Evolutionary conservation across 2,888 invertebrate species (phyloP).

Genomic region (Zonitis immaculata): DNA sequence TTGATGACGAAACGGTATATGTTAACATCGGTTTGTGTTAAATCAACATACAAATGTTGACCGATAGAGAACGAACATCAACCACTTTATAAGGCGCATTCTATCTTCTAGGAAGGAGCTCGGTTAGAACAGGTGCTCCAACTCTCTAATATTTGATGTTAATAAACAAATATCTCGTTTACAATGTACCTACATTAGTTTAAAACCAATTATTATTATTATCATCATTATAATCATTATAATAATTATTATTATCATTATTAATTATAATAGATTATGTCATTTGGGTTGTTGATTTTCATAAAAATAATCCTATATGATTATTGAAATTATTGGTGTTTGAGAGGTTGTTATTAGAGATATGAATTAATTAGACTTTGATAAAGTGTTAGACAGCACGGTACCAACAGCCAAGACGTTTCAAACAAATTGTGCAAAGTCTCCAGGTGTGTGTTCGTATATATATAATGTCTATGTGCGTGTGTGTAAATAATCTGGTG

Average conservation of each 20-base stretch:
- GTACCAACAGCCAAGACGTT: slow-evolving; percentile 19
- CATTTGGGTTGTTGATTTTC: too few species aligned
- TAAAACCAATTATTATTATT: slow-evolving; percentile 5
- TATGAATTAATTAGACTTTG: slow-evolving; percentile 28
- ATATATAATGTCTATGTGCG: slow-evolving; percentile 8
- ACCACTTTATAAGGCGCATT: slow-evolving; percentile 14
- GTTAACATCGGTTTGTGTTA: slow-evolving; percentile 19
- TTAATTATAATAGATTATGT: too few species aligned
- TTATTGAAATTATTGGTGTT: slow-evolving; percentile 9
- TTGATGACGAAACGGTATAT: slow-evolving; percentile 11
- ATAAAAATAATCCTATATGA: too few species aligned
- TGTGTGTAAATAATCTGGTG: slow-evolving; percentile 38
- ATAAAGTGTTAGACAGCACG: slow-evolving; percentile 26
- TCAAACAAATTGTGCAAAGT: slow-evolving; percentile 33
- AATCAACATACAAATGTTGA: slow-evolving; percentile 19
- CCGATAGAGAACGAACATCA: slow-evolving; percentile 19
- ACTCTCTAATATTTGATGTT: slow-evolving; percentile 27
- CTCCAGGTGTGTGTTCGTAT: slow-evolving; percentile 26
- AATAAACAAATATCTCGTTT: slow-evolving; percentile 29
- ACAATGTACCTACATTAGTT: slow-evolving; percentile 17
- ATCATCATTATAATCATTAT: background rate
- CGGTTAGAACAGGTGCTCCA: slow-evolving; percentile 22
- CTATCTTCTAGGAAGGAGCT: slow-evolving; percentile 20
- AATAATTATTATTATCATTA: too few species aligned
- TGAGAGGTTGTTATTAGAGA: slow-evolving; percentile 23